Conservation (phyloP, 2,888 invertebrate genomes). For the Xiphydria camelus region DNA sequence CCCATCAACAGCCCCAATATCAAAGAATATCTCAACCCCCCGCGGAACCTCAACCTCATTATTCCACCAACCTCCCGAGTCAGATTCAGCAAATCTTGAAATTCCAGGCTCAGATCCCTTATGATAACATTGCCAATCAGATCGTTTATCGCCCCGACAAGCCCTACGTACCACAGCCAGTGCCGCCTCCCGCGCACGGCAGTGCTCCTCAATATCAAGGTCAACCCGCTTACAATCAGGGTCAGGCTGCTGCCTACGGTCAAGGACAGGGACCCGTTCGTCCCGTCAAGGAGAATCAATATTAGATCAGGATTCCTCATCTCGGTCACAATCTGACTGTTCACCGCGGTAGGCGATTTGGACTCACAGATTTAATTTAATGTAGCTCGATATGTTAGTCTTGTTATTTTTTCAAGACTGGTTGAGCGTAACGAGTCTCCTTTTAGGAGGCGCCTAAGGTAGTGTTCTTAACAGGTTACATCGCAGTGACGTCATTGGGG, state of each 20-base stretch:
- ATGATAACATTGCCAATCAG: constrained; percentile 50
- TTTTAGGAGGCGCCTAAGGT: no score
- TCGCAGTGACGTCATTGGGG: no score
- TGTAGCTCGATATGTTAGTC: no score
- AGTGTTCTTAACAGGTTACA: no score
- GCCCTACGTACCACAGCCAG: constrained; percentile 48
- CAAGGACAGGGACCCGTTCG: constrained; percentile 29
- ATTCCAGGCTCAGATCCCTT: constrained; percentile 50
- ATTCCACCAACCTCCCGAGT: constrained; percentile 44
- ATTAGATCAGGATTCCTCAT: constrained; percentile 32
- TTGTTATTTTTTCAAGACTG: no score
- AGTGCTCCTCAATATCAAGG: constrained; percentile 13
- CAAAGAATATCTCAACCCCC: constrained; percentile 37
- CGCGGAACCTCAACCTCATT: constrained; percentile 40
- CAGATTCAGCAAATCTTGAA: constrained; percentile 43
- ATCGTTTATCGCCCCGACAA: constrained; percentile 42
- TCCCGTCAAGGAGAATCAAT: constrained; percentile 44
- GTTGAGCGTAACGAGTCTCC: no score
- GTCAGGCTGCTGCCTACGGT: constrained; percentile 16
- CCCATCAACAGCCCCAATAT: constrained; percentile 33
- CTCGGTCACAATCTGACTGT: no score
- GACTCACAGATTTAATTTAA: no score
- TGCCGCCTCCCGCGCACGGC: constrained; percentile 20
- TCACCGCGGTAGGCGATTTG: no score
- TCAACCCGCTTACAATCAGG: constrained; percentile 20